Percentiles rank a stretch among this genome's conserved stretches.
Conservation (phyloP, 2,888 invertebrate genomes). For the Philereme transversata region DNA sequence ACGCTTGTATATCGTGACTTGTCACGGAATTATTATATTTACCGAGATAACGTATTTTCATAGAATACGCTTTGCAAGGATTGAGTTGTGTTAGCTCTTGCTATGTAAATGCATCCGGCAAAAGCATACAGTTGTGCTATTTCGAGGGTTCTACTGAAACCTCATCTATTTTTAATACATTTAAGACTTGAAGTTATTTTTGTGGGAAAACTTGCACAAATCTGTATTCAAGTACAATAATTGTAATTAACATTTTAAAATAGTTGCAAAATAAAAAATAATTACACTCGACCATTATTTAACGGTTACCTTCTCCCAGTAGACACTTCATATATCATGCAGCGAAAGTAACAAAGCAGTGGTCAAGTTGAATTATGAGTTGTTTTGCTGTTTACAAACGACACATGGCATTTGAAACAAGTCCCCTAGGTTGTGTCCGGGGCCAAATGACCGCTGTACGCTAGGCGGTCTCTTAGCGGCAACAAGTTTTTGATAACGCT, state of each 20-base stretch:
- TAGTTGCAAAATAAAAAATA: conserved; percentile 44
- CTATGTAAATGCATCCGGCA: conserved; percentile 22
- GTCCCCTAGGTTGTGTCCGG: conserved; percentile 64
- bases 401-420: conserved; percentile 70
- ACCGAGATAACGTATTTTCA: conserved; percentile 63
- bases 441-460: conserved; percentile 53
- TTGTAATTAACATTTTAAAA: conserved; percentile 15
- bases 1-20: conserved; percentile 73
- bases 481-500: conserved; percentile 79
- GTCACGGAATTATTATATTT: conserved; percentile 73
- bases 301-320: conserved; percentile 46
- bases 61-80: conserved; percentile 43
- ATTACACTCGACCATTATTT: conserved; percentile 53
- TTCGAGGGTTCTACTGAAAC: conserved; percentile 10
- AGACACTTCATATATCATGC: conserved; percentile 54
- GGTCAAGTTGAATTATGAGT: conserved; percentile 66
- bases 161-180: conserved; percentile 5
- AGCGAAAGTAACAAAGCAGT: conserved; percentile 64
- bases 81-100: conserved; percentile 20
- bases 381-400: conserved; percentile 67
- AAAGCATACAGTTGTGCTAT: conserved; percentile 12
- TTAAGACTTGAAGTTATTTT: neutral
- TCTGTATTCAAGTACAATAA: neutral
- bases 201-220: neutral
- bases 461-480: conserved; percentile 63